phyloP scores from a whole-genome alignment of 2,797 vertebrate genomes.

The Pipistrellus nathusii region DNA sequence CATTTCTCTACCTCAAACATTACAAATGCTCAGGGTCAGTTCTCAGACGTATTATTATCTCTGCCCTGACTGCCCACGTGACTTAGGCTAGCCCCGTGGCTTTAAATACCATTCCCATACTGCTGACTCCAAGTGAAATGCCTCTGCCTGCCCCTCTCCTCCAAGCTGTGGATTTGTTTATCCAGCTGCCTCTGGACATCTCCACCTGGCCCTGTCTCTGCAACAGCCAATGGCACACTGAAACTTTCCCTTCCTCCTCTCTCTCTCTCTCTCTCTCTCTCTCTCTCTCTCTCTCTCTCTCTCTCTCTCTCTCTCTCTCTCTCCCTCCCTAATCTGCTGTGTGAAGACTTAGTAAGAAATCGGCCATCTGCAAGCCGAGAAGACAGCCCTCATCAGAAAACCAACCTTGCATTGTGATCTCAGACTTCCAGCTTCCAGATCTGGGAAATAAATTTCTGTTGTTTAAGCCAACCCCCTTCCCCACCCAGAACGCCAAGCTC shows the following conservation, averaged over 20 bases:
- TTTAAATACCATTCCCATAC: not conserved
- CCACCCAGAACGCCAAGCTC: not conserved
- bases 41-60: not conserved
- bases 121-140: not conserved
- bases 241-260: not conserved
- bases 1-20: constrained; percentile 21
- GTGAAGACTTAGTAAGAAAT: not conserved
- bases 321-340: not conserved
- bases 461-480: not conserved
- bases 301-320: not conserved
- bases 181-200: not conserved
- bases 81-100: not conserved
- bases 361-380: not conserved
- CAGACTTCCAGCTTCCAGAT: not conserved
- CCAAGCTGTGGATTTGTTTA: not conserved
- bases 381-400: not conserved
- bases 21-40: not conserved
- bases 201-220: not conserved
- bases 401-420: not conserved
- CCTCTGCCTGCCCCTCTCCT: not conserved
- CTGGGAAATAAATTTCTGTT: not conserved
- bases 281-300: not conserved
- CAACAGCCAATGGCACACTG: not conserved
- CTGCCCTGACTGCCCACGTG: not conserved
- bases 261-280: not conserved